Evolutionary conservation across 2,113 vertebrate species (phyloP), one percentile per base, ranked within the genome.

Genomic region (Climacteris rufus): DNA sequence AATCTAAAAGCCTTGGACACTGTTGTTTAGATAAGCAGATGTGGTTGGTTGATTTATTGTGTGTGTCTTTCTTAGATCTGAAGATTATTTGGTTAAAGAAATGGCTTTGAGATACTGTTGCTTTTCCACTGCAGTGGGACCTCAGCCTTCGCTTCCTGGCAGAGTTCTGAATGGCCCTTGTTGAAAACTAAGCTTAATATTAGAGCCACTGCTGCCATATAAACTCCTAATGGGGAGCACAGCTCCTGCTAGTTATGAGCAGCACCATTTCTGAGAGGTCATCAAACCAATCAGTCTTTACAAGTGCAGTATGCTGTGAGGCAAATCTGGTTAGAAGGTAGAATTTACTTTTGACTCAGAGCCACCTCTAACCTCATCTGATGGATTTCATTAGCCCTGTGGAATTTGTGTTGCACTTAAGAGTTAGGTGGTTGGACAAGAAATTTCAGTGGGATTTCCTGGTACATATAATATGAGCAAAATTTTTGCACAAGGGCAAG

Each of bases 81-180:
- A 90, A 94, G 89, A 87, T 92, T 77, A 80, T 93, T 88, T 83
- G 56, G 25, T 90, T 88, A 68, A 81, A 88, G 72, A 92, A 94
- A 13, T 1, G 4, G 11, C 64, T 94, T 83, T 90, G 64, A 83
- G 60, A 53, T 79, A 65, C 22, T 2, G 1, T 40, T 83, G 66
- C 33, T 94, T 94, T 83, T 68, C 37, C 52, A 60, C 40, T 66
- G 52, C 13, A 13, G 31, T 72, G 20, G 17, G n/a, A 63, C 33
- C 52, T 94, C 72, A 74, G 49, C 44, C 52, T 80, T 65, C 1
- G 2, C 64, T 74, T 92, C 60, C 69, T 83, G 68, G 44, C 71
- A 52, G 68, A 90, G 39, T 78, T 92, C 44, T 40, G 64, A 86
- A 50, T 49, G 69, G 68, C 49, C n/a, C 44, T 77, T 44, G 44